Conservation (phyloP, 2,888 invertebrate species). For the Perithous albicinctus region DNA sequence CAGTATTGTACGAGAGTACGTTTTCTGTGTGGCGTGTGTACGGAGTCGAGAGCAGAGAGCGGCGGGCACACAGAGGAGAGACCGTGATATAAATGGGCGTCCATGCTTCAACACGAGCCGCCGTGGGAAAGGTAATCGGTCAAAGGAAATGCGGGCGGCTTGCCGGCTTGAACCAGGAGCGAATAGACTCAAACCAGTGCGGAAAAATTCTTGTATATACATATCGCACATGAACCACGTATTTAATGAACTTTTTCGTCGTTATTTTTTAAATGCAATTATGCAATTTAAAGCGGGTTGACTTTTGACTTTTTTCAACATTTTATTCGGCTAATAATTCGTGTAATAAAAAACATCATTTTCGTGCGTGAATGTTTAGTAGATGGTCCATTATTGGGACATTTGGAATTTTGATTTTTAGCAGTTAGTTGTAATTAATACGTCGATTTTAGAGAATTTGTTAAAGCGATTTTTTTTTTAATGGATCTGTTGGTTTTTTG, state of each 20-base stretch:
- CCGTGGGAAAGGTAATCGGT: conserved; percentile 83
- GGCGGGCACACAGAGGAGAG: conserved; percentile 66
- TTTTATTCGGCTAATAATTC: not conserved
- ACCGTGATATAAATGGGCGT: conserved; percentile 77
- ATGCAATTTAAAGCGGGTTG: not conserved
- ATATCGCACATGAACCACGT: conserved; percentile 14
- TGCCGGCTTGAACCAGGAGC: conserved; percentile 43
- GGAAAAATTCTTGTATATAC: conserved; percentile 35
- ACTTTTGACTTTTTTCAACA: not conserved
- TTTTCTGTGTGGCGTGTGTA: conserved; percentile 33
- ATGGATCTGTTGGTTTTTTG: too few species aligned
- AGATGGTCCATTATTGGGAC: too few species aligned
- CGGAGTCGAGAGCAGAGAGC: conserved; percentile 33
- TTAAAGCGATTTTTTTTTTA: too few species aligned
- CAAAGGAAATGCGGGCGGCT: conserved; percentile 78
- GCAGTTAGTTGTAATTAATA: too few species aligned
- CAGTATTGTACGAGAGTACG: conserved; percentile 20
- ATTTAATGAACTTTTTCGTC: not conserved
- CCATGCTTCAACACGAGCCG: conserved; percentile 71
- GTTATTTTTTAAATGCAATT: not conserved
- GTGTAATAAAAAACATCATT: too few species aligned
- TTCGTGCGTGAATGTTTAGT: too few species aligned
- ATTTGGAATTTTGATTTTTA: too few species aligned
- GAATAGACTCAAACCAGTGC: conserved; percentile 48
- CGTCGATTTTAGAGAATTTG: too few species aligned